phyloP scores from a whole-genome alignment of 2,113 vertebrate genomes.

The Spermophilus dauricus region DNA sequence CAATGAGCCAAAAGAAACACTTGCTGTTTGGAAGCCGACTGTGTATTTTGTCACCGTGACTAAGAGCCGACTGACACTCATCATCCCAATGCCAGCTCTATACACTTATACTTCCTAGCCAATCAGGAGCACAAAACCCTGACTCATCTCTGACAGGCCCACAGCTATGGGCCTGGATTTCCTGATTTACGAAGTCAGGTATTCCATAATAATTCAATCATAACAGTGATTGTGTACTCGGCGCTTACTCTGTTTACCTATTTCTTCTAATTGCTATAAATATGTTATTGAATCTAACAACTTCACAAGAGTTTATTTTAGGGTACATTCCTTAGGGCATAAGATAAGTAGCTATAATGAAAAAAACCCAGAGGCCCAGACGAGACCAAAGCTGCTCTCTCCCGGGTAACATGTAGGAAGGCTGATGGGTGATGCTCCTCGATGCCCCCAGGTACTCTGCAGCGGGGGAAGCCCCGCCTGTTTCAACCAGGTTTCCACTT shows the following conservation, averaged over 20 bases:
- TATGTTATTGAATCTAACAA: background rate
- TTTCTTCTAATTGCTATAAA: background rate
- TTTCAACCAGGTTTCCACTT: background rate
- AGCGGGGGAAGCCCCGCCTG: background rate
- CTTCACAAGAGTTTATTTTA: background rate
- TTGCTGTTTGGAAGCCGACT: background rate
- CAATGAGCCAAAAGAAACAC: background rate
- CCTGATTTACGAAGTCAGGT: background rate
- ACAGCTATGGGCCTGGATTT: background rate
- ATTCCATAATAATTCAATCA: background rate
- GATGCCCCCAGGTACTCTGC: background rate
- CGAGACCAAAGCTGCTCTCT: background rate
- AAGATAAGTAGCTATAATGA: background rate
- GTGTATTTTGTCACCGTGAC: background rate
- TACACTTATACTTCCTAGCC: background rate
- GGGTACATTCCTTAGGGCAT: background rate
- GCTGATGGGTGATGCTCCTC: background rate
- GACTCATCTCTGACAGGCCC: background rate
- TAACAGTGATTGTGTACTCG: background rate
- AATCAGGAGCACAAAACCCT: background rate
- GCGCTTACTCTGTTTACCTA: background rate
- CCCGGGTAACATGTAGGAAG: background rate
- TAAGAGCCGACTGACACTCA: background rate
- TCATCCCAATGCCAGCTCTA: background rate
- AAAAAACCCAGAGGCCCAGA: background rate